A percentile compares a stretch with the other conserved stretches of the same genome.
These are phyloP conservation scores for Lipotes vexillifer DNA, from an alignment of 2,113 vertebrate genomes.

Conservation along the genomic window DNA sequence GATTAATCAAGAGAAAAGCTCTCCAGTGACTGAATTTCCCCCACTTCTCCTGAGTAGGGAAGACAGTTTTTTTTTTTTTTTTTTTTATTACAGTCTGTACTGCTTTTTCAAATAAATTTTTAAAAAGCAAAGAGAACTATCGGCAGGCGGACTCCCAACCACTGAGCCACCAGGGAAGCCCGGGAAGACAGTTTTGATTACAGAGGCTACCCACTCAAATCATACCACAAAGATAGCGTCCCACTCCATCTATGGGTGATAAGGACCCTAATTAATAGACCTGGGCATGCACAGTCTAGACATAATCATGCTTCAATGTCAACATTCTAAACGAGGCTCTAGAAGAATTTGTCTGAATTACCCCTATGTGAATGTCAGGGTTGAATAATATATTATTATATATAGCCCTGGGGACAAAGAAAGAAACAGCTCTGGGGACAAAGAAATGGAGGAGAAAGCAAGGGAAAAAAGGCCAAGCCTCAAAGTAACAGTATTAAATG, in stretches of 20 bases:
- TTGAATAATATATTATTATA: neutral
- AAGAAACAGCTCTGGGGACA: neutral
- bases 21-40: conserved; percentile 20
- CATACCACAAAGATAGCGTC: conserved; percentile 13
- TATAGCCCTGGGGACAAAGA: neutral
- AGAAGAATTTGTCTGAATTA: conserved; percentile 25
- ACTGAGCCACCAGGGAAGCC: too few relatives aligned
- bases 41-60: neutral
- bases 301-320: conserved; percentile 14
- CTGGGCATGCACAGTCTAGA: neutral
- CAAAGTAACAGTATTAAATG: neutral
- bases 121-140: too few relatives aligned
- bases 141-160: too few relatives aligned
- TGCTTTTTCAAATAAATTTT: too few relatives aligned
- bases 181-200: conserved; percentile 36
- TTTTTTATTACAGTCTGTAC: too few relatives aligned
- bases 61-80: conserved; percentile 37
- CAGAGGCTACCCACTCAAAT: neutral
- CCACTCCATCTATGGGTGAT: neutral
- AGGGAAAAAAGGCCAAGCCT: neutral
- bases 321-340: conserved; percentile 31
- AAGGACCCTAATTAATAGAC: conserved; percentile 28
- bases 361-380: neutral
- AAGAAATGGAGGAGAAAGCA: neutral
- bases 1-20: conserved; percentile 33